Percentiles rank a stretch among this genome's conserved stretches.
Evolutionary conservation across 2,888 invertebrate species (phyloP).

Genomic region (Achlya flavicornis): DNA sequence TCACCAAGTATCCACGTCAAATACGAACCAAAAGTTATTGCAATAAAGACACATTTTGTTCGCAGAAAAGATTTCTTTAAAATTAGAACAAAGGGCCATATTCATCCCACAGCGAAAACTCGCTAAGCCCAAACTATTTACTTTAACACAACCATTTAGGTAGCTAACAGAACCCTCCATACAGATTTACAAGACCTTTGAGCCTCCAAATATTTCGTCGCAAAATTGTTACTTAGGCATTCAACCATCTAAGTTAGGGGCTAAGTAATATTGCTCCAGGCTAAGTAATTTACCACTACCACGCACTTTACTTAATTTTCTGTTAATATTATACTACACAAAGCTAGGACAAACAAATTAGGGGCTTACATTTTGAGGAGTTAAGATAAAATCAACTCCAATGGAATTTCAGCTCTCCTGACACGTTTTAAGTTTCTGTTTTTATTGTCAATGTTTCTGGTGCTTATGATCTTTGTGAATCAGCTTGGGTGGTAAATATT

Average conservation of each 20-base stretch:
- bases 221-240: constrained; percentile 2
- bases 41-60: too few relatives aligned
- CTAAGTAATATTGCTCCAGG: constrained; percentile 5
- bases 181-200: background rate
- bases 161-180: background rate
- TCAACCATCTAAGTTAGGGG: background rate
- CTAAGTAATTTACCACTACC: constrained; percentile 9
- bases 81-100: too few relatives aligned
- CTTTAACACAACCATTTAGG: background rate
- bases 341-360: constrained; percentile 12
- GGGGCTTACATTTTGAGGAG: background rate
- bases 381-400: background rate
- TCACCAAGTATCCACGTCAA: too few relatives aligned
- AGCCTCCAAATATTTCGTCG: background rate
- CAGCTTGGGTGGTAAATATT: background rate
- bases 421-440: background rate
- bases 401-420: background rate
- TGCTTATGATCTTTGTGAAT: background rate
- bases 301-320: constrained; percentile 14
- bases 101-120: too few relatives aligned
- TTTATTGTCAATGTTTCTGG: background rate
- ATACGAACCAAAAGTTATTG: too few relatives aligned
- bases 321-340: constrained; percentile 10
- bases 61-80: too few relatives aligned
- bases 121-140: background rate